Evolutionary conservation across 64 coral and sea anemone species (phyloP).

Genomic region (Stichodactyla helianthus): DNA sequence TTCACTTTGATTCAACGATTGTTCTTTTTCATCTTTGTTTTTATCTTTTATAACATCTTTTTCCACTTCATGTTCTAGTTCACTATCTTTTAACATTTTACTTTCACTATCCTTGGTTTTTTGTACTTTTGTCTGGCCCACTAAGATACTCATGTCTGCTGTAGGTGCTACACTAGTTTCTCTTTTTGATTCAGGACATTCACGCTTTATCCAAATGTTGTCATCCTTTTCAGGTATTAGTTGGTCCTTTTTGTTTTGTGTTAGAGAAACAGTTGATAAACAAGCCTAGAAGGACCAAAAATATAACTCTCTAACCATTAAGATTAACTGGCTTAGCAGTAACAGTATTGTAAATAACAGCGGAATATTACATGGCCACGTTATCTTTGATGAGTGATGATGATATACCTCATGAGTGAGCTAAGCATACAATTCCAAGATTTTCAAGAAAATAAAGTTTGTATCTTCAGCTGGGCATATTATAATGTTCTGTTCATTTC

Average conservation of each 20-base stretch:
- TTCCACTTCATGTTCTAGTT: not conserved
- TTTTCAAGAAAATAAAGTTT: no score
- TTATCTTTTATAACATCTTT: not conserved
- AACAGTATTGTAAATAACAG: no score
- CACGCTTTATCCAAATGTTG: not conserved
- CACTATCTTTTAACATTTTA: not conserved
- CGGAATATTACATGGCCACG: no score
- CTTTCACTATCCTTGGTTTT: not conserved
- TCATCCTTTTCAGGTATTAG: conserved; percentile 26
- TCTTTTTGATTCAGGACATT: not conserved
- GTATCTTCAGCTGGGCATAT: no score
- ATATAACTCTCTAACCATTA: no score
- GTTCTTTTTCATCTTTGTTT: not conserved
- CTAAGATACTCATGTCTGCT: not conserved
- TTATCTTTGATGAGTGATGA: no score
- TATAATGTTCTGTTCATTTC: no score
- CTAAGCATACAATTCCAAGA: no score
- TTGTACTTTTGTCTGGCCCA: not conserved
- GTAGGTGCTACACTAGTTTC: not conserved
- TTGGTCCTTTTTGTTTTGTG: not conserved
- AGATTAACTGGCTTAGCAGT: no score
- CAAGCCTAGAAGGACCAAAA: not conserved
- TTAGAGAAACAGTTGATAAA: not conserved
- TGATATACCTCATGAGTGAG: no score
- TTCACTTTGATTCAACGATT: not conserved